Conservation (phyloP, 1,140 invertebrate genomes). For the Lutraria rhynchaena region DNA sequence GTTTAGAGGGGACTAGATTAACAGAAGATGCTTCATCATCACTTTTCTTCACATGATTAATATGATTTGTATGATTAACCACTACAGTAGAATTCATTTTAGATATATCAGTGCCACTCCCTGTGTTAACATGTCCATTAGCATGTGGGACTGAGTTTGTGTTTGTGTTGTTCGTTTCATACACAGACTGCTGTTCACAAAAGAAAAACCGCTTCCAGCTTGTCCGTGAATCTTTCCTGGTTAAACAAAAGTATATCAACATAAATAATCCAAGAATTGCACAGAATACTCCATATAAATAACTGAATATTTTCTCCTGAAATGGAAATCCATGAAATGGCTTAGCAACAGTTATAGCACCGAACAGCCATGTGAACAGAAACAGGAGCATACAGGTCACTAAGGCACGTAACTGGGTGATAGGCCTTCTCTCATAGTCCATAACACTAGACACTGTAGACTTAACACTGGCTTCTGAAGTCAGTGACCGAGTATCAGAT, state of each 20-base stretch:
- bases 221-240: conserved; percentile 89
- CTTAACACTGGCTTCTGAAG: conserved; percentile 78
- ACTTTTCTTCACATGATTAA: conserved; percentile 59
- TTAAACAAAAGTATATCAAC: conserved; percentile 92
- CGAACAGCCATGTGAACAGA: conserved; percentile 88
- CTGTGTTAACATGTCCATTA: conserved; percentile 75
- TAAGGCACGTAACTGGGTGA: conserved; percentile 90
- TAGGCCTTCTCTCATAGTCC: conserved; percentile 91
- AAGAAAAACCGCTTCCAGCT: conserved; percentile 77
- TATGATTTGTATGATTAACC: conserved; percentile 36
- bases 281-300: conserved; percentile 88
- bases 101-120: conserved; percentile 51
- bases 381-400: conserved; percentile 90
- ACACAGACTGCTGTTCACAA: conserved; percentile 70
- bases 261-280: conserved; percentile 91
- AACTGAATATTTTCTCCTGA: conserved; percentile 90
- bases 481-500: conserved; percentile 64
- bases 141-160: conserved; percentile 63
- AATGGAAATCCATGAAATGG: conserved; percentile 85
- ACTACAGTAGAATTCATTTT: conserved; percentile 47
- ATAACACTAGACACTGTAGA: conserved; percentile 88
- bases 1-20: conserved; percentile 78
- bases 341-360: conserved; percentile 84
- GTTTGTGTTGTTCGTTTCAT: conserved; percentile 64
- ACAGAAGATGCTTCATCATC: conserved; percentile 78